Evolutionary conservation across 2,888 invertebrate genomes (phyloP), one percentile per base, ranked within the genome.

Genomic region (Ditylenchus weischeri): DNA sequence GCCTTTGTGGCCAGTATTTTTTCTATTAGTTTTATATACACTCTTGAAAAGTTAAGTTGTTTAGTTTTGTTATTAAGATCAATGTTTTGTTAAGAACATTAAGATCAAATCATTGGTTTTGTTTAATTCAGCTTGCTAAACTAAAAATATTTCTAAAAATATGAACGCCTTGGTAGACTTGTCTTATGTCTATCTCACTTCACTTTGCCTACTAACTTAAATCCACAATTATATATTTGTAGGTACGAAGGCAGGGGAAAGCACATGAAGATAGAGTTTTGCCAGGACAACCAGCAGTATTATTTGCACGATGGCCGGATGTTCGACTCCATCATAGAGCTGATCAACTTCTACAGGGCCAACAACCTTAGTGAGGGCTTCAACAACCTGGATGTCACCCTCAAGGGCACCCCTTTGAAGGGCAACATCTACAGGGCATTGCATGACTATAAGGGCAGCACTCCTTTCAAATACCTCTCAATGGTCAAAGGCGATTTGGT

Each of bases 361-460:
- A 90, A 90, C 80, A 92, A 91, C 83, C 87, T 96, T 72, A 89
- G 90, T 0, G 93, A 94, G 86, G 94, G 93, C 85, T 96, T 96
- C 84, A 84, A 85, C 49, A 84, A 85, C 21, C 83, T 87, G n/a
- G 83, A 85, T 73, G 85, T 85, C 0, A 83, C 82, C 5, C 70
- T 81, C 62, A 74, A 71, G 23, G 71, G 62, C 23, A 77, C 76
- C 0, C 66, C 65, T 13, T 62, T 75, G 13, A 60, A 62, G 49
- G 49, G 59, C 11, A 68, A 57, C 8, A 57, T 72, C 4, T 81
- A 68, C 73, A 69, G 69, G 13, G 83, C 75, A 5, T 72, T 84
- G 19, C 83, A 85, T 64, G 83, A 83, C 66, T 85, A 73, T 87
- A 88, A 82, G 89, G 92, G 47, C 18, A 38, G 43, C 18, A 35